Percentiles rank a stretch among this genome's conserved stretches.
These are phyloP conservation scores for Anhinga anhinga DNA, from an alignment of 2,113 vertebrate genomes.

Conservation along the genomic window DNA sequence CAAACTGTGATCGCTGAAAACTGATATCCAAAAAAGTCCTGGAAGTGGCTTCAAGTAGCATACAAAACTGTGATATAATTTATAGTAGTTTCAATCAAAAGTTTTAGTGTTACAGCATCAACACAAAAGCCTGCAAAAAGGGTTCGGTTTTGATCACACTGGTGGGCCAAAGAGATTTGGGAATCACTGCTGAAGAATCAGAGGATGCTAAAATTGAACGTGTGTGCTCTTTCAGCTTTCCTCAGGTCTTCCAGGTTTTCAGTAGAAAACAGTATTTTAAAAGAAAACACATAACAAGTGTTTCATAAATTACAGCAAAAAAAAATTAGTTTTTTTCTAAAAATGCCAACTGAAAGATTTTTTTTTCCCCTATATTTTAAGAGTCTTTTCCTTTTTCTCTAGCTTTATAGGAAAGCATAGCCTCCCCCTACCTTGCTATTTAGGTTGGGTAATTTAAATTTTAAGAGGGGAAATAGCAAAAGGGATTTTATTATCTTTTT, in stretches of 20 bases:
- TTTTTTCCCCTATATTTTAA: neutral
- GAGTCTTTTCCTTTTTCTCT: neutral
- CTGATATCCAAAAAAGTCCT: neutral
- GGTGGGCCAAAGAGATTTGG: neutral
- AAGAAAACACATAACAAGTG: neutral
- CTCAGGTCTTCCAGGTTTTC: neutral
- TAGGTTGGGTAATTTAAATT: neutral
- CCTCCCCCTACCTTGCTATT: neutral
- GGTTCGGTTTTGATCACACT: neutral
- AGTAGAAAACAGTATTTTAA: neutral
- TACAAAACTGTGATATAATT: accelerated
- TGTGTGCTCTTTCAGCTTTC: neutral
- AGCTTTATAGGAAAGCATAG: neutral
- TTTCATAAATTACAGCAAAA: neutral
- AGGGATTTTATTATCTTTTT: neutral
- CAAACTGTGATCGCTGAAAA: neutral
- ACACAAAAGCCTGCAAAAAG: neutral
- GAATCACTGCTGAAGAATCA: neutral
- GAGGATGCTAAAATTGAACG: neutral
- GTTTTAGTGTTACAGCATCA: no score
- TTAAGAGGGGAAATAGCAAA: neutral
- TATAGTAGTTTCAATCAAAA: accelerated
- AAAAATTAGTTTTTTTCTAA: neutral
- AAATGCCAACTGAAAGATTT: neutral
- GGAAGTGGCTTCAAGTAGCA: neutral